Base-by-base conservation (phyloP, 2,888 invertebrate species). In the Ferdinandea cuprea region DNA sequence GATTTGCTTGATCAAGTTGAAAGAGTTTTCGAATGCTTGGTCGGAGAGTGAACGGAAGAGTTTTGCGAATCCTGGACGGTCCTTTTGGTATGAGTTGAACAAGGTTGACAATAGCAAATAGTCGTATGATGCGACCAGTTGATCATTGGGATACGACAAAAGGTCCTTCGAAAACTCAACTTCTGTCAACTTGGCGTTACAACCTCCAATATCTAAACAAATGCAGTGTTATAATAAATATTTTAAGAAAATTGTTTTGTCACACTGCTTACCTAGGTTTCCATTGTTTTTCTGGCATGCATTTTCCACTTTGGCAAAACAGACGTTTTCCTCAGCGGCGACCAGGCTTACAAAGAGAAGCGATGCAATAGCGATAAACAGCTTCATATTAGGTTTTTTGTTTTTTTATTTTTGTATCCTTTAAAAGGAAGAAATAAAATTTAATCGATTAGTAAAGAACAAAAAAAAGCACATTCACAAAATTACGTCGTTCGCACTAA, bases 1-100 rank as follows among this genome's bases (percentile, higher is more conserved):
- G 40, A 96, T 92, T 89, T 95, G 95, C 88, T 96, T 95, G 87
- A 96, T 95, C n/a, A 96, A 87, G 8, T 94, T 93, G 86, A 96
- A 94, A 32, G 93, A 93, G 87, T 95, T 93, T 13, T 93, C 93
- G 94, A 96, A 97, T 4, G 94, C 92, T 9, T 93, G 91, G 86
- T 97, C 96, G 0, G 96, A 95, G 8, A 96, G 90, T 73, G 93
- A 93, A 86, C 93, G 93, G 91, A 95, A 96, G 8, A 96, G 90
- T 88, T 94, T 94, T 86, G 93, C 93, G 90, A 97, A 96, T 3
- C 96, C 96, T 19, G 92, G 93, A 30, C 96, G 92, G 91, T 95
- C 95, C 28, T 94, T 94, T 88, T 94, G 93, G 89, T 94, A 96
- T 87, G 95, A 95, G 87, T 94, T 94, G 90, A 95, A 96, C 89